phyloP scores from a whole-genome alignment of 2,113 vertebrate genomes.

The Tyrannus savana region DNA sequence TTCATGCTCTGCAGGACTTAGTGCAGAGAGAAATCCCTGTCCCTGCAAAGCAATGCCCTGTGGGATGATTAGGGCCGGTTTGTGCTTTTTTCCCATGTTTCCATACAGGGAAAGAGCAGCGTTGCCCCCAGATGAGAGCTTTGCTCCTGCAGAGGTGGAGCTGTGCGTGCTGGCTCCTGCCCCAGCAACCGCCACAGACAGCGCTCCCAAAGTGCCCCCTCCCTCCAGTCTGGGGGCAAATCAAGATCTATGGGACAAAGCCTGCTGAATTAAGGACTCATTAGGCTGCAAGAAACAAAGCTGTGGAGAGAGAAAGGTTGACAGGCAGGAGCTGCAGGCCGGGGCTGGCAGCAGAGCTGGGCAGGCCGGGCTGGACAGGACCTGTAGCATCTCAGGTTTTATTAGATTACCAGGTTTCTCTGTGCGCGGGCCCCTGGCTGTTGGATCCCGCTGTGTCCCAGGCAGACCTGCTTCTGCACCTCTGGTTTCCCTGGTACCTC shows the following conservation, averaged over 20 bases:
- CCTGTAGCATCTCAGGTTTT: conserved; percentile 44
- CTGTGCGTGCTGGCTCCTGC: neutral
- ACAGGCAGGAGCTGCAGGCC: neutral
- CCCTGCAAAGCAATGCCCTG: neutral
- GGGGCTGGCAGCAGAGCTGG: neutral
- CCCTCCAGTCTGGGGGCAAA: neutral
- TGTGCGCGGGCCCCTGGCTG: neutral
- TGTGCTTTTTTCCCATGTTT: neutral
- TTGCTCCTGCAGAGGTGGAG: neutral
- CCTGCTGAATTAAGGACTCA: conserved; percentile 40
- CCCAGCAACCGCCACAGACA: neutral
- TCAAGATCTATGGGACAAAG: conserved; percentile 58
- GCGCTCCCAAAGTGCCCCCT: neutral
- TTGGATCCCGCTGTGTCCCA: neutral
- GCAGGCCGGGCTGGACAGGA: conserved; percentile 4
- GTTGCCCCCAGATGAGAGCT: neutral
- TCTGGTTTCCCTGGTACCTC: neutral
- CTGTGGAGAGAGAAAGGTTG: conserved; percentile 9
- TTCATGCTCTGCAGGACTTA: neutral
- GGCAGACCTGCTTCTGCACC: neutral
- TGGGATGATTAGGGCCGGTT: neutral
- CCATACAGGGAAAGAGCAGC: neutral
- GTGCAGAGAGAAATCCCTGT: neutral
- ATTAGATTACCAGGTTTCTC: conserved; percentile 49
- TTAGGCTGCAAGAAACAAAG: conserved; percentile 56